Evolutionary conservation across 2,888 invertebrate genomes (phyloP).

Genomic region (Neoitamus cyanurus): DNA sequence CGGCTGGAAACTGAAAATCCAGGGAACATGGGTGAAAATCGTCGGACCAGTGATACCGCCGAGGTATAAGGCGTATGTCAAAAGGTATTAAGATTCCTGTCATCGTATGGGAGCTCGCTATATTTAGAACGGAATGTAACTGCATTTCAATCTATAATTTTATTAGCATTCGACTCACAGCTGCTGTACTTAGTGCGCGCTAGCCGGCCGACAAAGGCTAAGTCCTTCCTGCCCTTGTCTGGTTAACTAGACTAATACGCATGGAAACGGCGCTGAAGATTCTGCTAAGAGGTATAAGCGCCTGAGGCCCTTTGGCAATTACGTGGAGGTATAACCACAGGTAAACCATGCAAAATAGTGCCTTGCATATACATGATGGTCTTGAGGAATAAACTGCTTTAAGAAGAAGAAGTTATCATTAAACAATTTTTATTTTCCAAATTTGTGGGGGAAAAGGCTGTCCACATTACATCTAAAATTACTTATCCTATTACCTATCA

Average conservation of each 20-base stretch:
- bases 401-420: no score
- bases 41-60: not conserved
- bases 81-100: not conserved
- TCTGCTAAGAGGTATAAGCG: not conserved
- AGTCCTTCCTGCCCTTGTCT: not conserved
- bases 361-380: no score
- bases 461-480: no score
- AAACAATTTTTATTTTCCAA: no score
- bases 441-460: no score
- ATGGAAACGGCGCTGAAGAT: not conserved
- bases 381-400: no score
- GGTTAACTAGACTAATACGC: not conserved
- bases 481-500: no score
- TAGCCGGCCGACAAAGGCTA: not conserved
- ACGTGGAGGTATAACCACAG: not conserved
- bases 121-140: slow-evolving; percentile 1
- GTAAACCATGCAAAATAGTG: not conserved
- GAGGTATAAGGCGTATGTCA: not conserved
- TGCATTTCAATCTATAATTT: not conserved
- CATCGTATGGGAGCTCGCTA: not conserved
- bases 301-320: not conserved
- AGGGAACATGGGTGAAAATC: not conserved
- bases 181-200: not conserved
- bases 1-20: not conserved
- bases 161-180: not conserved